Conservation (phyloP, 2,888 invertebrate species). For the Tineola bisselliella region DNA sequence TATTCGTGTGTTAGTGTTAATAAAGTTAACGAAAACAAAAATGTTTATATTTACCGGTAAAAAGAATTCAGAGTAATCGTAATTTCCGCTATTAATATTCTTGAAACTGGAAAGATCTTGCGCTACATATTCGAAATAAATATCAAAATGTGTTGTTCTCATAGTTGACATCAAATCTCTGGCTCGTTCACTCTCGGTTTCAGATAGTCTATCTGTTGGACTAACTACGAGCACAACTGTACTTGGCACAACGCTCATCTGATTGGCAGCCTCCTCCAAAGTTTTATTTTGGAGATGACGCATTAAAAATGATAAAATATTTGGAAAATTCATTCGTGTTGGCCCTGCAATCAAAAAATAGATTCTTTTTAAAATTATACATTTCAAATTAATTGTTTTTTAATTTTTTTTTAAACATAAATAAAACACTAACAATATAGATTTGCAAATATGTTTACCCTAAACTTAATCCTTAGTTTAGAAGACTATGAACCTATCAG, state of each 20-base stretch:
- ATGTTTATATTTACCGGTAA: conserved; percentile 30
- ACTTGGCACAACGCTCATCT: conserved; percentile 45
- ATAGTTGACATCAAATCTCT: conserved; percentile 49
- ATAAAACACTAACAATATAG: too few species aligned
- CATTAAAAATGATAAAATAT: conserved; percentile 55
- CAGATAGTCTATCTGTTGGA: conserved; percentile 52
- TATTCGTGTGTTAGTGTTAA: background rate
- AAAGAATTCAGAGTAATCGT: conserved; percentile 61
- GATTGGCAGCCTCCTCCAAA: conserved; percentile 33
- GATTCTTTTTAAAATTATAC: too few species aligned
- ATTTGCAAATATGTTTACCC: too few species aligned
- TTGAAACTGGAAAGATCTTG: conserved; percentile 49
- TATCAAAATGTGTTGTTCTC: conserved; percentile 57
- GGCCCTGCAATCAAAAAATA: conserved; percentile 63
- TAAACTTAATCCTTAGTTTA: too few species aligned
- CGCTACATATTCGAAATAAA: conserved; percentile 63
- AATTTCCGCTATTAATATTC: conserved; percentile 51
- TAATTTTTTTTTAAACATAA: too few species aligned
- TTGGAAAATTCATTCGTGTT: conserved; percentile 55
- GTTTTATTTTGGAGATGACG: conserved; percentile 55
- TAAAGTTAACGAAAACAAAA: too few species aligned
- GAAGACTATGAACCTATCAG: too few species aligned
- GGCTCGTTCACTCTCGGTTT: conserved; percentile 46
- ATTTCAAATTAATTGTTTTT: background rate
- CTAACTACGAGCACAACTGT: conserved; percentile 64